Evolutionary conservation across 2,113 vertebrate species (phyloP).

Genomic region (Chitala chitala): DNA sequence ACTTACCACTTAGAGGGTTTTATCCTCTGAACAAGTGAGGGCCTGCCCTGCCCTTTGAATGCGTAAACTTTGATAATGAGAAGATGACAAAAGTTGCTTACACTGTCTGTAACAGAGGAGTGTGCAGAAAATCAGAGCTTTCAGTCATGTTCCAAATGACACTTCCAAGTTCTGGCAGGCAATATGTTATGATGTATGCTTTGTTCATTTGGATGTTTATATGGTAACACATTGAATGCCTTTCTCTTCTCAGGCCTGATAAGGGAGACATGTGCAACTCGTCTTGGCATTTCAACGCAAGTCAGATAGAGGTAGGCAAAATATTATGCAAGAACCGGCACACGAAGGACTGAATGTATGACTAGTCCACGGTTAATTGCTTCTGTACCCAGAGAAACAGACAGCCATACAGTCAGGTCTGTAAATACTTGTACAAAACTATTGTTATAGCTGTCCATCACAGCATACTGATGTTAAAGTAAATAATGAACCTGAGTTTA

Average conservation of each 20-base stretch:
- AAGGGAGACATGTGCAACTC: slow-evolving; percentile 50
- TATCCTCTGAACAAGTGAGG: too few relatives aligned
- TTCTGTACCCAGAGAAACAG: too few relatives aligned
- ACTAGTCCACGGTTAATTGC: too few relatives aligned
- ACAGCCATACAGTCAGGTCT: too few relatives aligned
- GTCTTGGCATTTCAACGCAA: slow-evolving; percentile 48
- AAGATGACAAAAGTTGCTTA: neutral
- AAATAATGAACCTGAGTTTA: too few relatives aligned
- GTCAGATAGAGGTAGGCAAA: slow-evolving; percentile 28
- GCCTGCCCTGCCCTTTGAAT: too few relatives aligned
- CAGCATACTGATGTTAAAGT: too few relatives aligned
- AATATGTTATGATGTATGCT: neutral
- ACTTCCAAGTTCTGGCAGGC: neutral
- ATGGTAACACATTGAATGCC: neutral
- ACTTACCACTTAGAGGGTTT: neutral
- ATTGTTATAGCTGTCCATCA: too few relatives aligned
- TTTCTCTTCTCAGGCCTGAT: slow-evolving; percentile 55
- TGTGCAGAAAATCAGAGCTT: neutral
- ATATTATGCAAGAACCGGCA: too few relatives aligned
- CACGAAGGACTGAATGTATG: too few relatives aligned
- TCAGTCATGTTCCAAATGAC: neutral
- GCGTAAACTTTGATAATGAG: neutral
- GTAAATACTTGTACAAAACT: too few relatives aligned
- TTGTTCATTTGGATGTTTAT: neutral
- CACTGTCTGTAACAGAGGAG: too few relatives aligned